These are phyloP conservation scores for Drosophila quadrilineata DNA, from an alignment of 1,140 invertebrate genomes.

Conservation along the genomic window DNA sequence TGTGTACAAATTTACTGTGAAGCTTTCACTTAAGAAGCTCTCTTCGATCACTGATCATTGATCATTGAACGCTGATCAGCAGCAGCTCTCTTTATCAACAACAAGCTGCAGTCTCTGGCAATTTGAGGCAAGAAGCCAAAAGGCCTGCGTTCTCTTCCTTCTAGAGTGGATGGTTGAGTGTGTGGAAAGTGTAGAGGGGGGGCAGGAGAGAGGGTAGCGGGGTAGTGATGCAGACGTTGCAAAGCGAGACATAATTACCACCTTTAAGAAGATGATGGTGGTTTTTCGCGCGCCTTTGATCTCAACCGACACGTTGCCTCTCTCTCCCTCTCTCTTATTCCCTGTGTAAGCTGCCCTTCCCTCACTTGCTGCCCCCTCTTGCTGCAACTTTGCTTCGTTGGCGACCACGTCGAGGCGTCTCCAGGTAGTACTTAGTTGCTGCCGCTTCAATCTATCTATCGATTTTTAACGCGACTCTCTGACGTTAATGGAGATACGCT, in stretches of 20 bases:
- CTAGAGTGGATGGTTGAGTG: no score
- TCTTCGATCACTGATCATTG: constrained; percentile 2
- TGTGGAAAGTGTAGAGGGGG: no score
- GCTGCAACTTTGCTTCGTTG: constrained; percentile 27
- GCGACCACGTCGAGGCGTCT: constrained; percentile 49
- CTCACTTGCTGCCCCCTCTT: not conserved
- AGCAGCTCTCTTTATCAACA: constrained; percentile 22
- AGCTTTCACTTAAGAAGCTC: constrained; percentile 67
- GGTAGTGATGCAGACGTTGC: no score
- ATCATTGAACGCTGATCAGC: not conserved
- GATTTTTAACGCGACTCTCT: constrained; percentile 80
- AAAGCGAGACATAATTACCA: constrained; percentile 77
- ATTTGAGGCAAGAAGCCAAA: constrained; percentile 3
- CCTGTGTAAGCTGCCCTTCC: not conserved
- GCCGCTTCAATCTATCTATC: constrained; percentile 76
- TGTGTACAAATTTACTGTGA: constrained; percentile 73
- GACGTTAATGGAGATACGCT: constrained; percentile 64
- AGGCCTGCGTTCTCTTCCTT: no score
- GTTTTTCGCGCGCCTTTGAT: constrained; percentile 80
- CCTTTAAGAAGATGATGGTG: constrained; percentile 80
- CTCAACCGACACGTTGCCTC: constrained; percentile 46
- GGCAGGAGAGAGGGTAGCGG: no score
- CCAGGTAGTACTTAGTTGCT: constrained; percentile 46
- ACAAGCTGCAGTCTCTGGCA: constrained; percentile 24
- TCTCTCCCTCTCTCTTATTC: not conserved